Percentiles rank a stretch among this genome's conserved stretches.
Conservation (phyloP, 2,888 invertebrate species). For the Stenolophus ochropezus region DNA sequence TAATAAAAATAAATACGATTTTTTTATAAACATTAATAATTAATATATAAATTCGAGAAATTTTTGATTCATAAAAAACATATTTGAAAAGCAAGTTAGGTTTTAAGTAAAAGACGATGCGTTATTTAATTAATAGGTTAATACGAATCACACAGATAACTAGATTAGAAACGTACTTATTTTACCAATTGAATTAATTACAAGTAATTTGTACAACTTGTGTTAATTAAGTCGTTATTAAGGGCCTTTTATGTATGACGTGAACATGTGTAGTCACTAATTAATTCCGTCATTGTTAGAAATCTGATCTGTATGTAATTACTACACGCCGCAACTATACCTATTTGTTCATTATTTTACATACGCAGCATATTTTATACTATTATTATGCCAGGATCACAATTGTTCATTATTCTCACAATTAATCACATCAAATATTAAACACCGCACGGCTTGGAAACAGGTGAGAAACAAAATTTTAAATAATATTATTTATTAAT, state of each 20-base stretch:
- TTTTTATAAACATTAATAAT: no score
- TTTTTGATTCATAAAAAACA: no score
- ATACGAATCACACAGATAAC: conserved; percentile 41
- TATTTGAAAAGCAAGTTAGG: not conserved
- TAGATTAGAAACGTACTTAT: conserved; percentile 42
- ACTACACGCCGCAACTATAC: conserved; percentile 7
- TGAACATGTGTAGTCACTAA: conserved; percentile 30
- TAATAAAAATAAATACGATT: no score
- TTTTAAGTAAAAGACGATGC: not conserved
- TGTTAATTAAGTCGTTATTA: conserved; percentile 22
- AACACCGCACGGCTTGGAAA: not conserved
- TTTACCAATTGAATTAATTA: conserved; percentile 42
- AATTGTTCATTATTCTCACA: not conserved
- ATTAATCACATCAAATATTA: not conserved
- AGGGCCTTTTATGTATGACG: conserved; percentile 10
- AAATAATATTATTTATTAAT: not conserved
- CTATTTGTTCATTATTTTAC: conserved; percentile 6
- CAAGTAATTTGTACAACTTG: conserved; percentile 27
- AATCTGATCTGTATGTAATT: conserved; percentile 20
- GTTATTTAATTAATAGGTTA: conserved; percentile 41
- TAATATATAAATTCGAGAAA: no score
- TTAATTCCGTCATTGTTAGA: conserved; percentile 17
- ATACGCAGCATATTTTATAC: not conserved
- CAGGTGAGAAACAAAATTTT: not conserved
- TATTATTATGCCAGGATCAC: not conserved